phyloP scores from a whole-genome alignment of 1,140 invertebrate species.

The Elysia chlorotica region DNA sequence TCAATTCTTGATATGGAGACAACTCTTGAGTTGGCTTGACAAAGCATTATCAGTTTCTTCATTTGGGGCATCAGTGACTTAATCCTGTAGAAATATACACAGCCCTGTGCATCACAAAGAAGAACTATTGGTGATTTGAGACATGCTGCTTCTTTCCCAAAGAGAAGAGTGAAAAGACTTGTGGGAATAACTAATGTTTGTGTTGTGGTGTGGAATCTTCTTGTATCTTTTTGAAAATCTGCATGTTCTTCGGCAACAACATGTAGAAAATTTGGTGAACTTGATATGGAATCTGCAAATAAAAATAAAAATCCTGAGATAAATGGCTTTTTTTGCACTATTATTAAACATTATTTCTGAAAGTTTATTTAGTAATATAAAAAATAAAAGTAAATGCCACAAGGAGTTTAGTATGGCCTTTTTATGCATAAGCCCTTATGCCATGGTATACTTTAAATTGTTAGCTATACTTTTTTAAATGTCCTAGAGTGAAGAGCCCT shows the following conservation, averaged over 20 bases:
- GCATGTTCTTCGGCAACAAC: neutral
- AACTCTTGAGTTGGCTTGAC: conserved; percentile 4
- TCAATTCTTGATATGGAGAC: neutral
- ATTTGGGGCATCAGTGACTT: neutral
- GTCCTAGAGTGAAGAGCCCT: too few relatives aligned
- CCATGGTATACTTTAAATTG: too few relatives aligned
- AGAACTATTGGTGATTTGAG: conserved; percentile 8
- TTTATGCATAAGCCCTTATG: too few relatives aligned
- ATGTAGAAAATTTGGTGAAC: neutral
- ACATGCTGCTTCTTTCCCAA: conserved; percentile 4
- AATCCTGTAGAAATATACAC: neutral
- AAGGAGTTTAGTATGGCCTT: too few relatives aligned
- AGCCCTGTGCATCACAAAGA: neutral
- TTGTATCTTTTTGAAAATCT: neutral
- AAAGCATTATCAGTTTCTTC: neutral
- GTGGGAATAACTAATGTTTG: neutral
- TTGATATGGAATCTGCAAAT: neutral
- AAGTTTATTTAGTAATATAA: too few relatives aligned
- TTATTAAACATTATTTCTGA: neutral
- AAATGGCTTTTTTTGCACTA: neutral
- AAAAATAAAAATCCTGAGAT: neutral
- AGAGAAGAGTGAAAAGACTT: neutral
- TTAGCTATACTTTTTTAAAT: too few relatives aligned
- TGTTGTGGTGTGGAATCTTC: neutral
- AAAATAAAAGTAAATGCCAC: too few relatives aligned